These are phyloP conservation scores for Zonotrichia albicollis DNA, from an alignment of 2,797 vertebrate genomes.

Conservation along the genomic window DNA sequence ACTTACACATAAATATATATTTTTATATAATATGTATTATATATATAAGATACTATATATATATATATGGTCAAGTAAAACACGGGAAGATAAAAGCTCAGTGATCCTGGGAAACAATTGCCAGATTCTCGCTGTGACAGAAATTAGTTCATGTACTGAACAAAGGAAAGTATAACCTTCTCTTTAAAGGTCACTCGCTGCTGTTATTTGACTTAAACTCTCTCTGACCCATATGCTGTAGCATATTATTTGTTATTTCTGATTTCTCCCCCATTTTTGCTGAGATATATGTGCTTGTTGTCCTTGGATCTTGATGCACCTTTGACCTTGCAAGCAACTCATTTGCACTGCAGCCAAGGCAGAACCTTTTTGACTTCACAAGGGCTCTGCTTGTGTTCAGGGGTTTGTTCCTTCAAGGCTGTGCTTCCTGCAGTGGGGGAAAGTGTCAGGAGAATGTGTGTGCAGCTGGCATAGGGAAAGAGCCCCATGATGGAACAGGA, in stretches of 20 bases:
- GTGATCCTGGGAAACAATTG: background rate
- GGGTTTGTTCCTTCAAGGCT: background rate
- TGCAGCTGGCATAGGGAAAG: background rate
- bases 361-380: background rate
- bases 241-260: background rate
- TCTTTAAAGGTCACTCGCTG: conserved; percentile 9
- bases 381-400: background rate
- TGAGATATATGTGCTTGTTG: background rate
- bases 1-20: no score
- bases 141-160: background rate
- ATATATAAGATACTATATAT: no score
- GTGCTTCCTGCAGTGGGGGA: background rate
- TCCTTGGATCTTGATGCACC: background rate
- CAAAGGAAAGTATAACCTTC: background rate
- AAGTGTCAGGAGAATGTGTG: background rate
- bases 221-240: background rate
- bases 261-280: background rate
- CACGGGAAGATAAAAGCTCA: background rate
- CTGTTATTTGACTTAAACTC: background rate
- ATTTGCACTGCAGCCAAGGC: background rate
- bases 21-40: no score
- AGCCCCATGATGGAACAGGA: background rate
- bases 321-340: background rate
- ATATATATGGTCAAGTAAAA: background rate
- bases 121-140: background rate